Conservation (phyloP, 2,888 invertebrate genomes). For the Heteromurus nitidus region DNA sequence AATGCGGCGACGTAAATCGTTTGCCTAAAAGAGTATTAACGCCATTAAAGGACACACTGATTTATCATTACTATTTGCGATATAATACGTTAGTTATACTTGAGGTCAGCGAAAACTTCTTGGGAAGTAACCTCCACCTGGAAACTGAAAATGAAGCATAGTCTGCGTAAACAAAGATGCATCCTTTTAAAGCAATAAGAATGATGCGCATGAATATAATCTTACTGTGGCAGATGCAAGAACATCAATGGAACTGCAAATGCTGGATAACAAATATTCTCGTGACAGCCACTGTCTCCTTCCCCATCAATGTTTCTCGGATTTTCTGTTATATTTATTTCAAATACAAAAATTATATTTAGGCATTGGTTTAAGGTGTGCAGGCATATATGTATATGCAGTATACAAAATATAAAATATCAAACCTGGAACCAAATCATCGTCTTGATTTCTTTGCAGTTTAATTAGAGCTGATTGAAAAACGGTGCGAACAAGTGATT, state of each 20-base stretch:
- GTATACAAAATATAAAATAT: background rate
- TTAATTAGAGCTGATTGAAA: slow-evolving; percentile 42
- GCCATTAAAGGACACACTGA: too few relatives aligned
- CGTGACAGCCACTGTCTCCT: slow-evolving; percentile 45
- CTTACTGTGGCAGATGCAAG: slow-evolving; percentile 48
- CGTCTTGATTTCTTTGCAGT: slow-evolving; percentile 11
- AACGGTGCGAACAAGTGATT: background rate
- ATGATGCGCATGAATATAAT: background rate
- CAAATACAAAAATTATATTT: background rate
- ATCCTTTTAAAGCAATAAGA: too few relatives aligned
- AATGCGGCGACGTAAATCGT: slow-evolving; percentile 62
- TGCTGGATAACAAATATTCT: slow-evolving; percentile 65
- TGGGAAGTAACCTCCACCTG: slow-evolving; percentile 47
- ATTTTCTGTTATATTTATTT: slow-evolving; percentile 17
- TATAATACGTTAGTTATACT: too few relatives aligned
- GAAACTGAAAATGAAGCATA: slow-evolving; percentile 27
- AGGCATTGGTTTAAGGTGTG: background rate
- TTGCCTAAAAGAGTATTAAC: slow-evolving; percentile 23
- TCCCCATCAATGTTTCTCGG: slow-evolving; percentile 5
- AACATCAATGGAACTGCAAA: slow-evolving; percentile 64
- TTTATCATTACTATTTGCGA: too few relatives aligned
- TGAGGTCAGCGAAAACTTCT: slow-evolving; percentile 47
- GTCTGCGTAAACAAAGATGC: too few relatives aligned
- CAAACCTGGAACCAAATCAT: slow-evolving; percentile 33
- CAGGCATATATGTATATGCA: background rate